Conservation (phyloP, 2,888 invertebrate genomes). For the Andrena chrysosceles region DNA sequence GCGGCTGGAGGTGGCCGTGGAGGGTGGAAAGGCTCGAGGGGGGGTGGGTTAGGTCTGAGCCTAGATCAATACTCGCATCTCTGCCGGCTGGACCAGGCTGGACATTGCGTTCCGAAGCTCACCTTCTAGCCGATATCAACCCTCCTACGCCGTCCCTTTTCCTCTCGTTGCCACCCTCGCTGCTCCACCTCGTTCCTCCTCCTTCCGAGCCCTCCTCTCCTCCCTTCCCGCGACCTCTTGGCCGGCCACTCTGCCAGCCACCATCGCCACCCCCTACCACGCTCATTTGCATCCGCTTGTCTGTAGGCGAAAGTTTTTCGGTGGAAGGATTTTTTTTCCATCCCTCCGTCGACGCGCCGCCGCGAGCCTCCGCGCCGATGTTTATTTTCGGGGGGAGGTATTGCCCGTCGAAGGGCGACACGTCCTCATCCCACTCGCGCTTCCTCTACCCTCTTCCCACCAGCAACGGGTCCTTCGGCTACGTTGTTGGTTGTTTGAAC, state of each 20-base stretch:
- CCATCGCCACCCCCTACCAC: constrained; percentile 47
- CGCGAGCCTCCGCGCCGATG: constrained; percentile 34
- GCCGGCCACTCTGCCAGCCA: constrained; percentile 62
- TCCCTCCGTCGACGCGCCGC: constrained; percentile 38
- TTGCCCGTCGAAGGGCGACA: constrained; percentile 24
- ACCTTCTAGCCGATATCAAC: constrained; percentile 77
- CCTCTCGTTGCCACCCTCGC: constrained; percentile 57
- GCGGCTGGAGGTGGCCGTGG: constrained; percentile 74
- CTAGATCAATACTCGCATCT: constrained; percentile 85
- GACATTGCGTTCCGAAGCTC: constrained; percentile 83
- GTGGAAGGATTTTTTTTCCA: constrained; percentile 44
- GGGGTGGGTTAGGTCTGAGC: constrained; percentile 72
- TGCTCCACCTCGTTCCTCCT: constrained; percentile 59
- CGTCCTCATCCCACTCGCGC: constrained; percentile 35
- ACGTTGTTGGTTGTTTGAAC: constrained; percentile 3
- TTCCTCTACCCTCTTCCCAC: constrained; percentile 8
- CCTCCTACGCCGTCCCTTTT: constrained; percentile 66
- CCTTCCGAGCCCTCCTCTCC: constrained; percentile 53
- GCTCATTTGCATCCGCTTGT: constrained; percentile 66
- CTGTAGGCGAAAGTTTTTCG: constrained; percentile 61
- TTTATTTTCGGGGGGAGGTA: constrained; percentile 46
- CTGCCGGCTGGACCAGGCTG: constrained; percentile 84
- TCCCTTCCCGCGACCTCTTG: constrained; percentile 65
- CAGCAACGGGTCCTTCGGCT: constrained; percentile 20
- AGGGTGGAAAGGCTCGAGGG: constrained; percentile 62